Evolutionary conservation across 2,888 invertebrate species (phyloP), one percentile per base, ranked within the genome.

Genomic region (Epirrhoe alternata): DNA sequence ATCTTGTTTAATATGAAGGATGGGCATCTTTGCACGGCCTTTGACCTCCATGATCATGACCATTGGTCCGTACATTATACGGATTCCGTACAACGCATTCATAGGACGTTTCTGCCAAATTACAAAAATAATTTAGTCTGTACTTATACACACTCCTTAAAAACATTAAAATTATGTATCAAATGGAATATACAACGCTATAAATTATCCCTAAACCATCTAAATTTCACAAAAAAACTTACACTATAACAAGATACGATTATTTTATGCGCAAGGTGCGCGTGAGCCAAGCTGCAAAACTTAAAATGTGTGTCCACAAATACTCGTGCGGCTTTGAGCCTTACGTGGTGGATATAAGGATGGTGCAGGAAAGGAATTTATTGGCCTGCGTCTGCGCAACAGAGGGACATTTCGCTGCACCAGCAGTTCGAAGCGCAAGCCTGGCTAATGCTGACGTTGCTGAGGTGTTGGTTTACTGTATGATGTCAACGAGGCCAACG

Each of bases 401-500:
- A 52, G 77, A 75, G 77, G 79, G 74, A 77, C 75, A 81, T 83
- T 84, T 83, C 79, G 84, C 82, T 70, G 73, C 69, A 75, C 76
- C 74, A 79, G 85, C 86, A 83, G 76, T 86, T 79, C 78, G 70
- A 59, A 35, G 53, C 66, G 50, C 64, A 51, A 69, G 55, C 66
- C 50, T 53, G 50, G 68, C 70, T 65, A 69, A 69, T 71, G 87
- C 87, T 87, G 88, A 87, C 80, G 76, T 74, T 65, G 74, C 77
- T 75, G 74, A 58, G 81, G 88, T 87, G 83, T 89, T 85, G 71
- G 72, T 84, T 89, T 89, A 85, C 89, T 79, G 78, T 74, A 71
- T 64, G 53, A 68, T 68, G 70, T 61, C 66, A 71, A 74, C 73
- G 73, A 74, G 71, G 72, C 54, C 71, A 67, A 10, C 10, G 16